Conservation (phyloP, 2,113 vertebrate species). For the Pimephales promelas region DNA sequence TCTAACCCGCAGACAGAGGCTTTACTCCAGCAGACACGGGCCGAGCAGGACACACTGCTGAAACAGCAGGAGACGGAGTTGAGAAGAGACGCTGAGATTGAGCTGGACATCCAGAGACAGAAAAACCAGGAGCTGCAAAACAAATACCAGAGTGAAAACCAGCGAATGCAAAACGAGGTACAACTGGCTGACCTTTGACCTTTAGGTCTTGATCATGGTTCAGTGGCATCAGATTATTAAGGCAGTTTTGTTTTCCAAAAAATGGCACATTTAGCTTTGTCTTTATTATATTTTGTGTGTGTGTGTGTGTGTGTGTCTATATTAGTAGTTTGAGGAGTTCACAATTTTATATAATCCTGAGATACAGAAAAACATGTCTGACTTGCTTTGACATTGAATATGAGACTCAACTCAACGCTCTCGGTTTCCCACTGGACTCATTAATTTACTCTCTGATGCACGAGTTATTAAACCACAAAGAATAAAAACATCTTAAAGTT, state of each 20-base stretch:
- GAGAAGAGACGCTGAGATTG: conserved; percentile 74
- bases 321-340: background rate
- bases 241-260: background rate
- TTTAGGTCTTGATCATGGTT: background rate
- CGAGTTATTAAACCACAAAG: background rate
- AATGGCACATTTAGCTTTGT: too few relatives aligned
- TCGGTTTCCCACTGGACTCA: conserved; percentile 1
- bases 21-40: conserved; percentile 71
- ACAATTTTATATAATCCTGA: background rate
- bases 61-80: conserved; percentile 74
- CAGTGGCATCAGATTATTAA: background rate
- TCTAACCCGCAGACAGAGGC: conserved; percentile 71
- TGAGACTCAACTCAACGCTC: background rate
- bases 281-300: too few relatives aligned
- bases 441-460: background rate
- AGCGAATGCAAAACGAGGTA: conserved; percentile 80
- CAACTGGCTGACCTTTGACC: background rate
- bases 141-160: conserved; percentile 74
- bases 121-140: conserved; percentile 79
- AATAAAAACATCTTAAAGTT: background rate
- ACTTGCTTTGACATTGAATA: background rate
- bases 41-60: conserved; percentile 67
- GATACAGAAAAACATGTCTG: background rate
- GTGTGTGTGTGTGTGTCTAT: too few relatives aligned
- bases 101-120: conserved; percentile 79